Evolutionary conservation across 2,797 vertebrate genomes (phyloP).

Genomic region (Sebastes taczanowskii): DNA sequence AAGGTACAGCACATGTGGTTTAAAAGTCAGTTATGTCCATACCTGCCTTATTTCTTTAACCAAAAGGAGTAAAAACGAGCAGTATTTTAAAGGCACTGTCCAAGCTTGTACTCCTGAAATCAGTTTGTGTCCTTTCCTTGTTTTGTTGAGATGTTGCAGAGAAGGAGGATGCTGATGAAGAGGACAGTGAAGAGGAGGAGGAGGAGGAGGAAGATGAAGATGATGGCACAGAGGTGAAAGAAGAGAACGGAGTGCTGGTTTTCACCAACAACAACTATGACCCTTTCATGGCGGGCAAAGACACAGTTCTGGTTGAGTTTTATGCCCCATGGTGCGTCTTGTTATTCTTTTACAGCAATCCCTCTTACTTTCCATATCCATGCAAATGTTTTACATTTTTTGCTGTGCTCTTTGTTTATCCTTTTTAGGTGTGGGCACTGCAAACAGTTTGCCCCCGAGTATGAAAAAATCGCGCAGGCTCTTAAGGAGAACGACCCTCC

Average conservation of each 20-base stretch:
- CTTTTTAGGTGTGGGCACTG: conserved; percentile 94
- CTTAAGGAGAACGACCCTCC: conserved; percentile 92
- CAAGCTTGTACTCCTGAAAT: not conserved
- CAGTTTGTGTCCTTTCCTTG: not conserved
- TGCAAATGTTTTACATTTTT: not conserved
- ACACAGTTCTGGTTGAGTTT: conserved; percentile 94
- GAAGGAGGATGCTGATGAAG: conserved; percentile 68
- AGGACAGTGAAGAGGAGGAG: conserved; percentile 73
- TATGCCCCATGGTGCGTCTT: conserved; percentile 93
- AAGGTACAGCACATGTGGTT: too few relatives aligned
- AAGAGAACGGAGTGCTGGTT: conserved; percentile 93
- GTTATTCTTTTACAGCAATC: not conserved
- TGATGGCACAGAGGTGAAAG: conserved; percentile 88
- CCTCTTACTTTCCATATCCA: not conserved
- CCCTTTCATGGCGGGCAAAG: conserved; percentile 91
- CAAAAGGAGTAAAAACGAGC: not conserved
- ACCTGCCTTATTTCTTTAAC: not conserved
- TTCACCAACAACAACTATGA: conserved; percentile 92
- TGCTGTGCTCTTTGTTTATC: not conserved
- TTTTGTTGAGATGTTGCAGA: conserved; percentile 53
- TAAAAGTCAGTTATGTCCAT: not conserved
- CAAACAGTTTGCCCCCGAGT: conserved; percentile 94
- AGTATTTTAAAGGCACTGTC: too few relatives aligned
- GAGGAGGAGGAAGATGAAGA: conserved; percentile 81
- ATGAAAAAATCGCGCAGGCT: conserved; percentile 92